Evolutionary conservation across 2,797 vertebrate genomes (phyloP).

Genomic region (Myioborus miniatus): DNA sequence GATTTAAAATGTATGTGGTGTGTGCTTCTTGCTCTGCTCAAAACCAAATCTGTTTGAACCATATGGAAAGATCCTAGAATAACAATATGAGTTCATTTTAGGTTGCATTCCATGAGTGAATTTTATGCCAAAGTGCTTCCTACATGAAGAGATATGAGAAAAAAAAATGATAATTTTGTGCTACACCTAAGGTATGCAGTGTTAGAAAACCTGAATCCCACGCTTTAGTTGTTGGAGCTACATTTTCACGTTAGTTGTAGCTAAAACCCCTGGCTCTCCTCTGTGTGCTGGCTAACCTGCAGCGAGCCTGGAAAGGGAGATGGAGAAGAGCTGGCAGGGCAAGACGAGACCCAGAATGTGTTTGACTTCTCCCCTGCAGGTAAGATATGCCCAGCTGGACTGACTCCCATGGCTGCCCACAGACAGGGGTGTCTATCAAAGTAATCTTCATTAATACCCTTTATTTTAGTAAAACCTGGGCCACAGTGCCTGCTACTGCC

Average conservation of each 20-base stretch:
- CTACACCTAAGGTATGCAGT: background rate
- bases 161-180: background rate
- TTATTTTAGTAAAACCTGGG: background rate
- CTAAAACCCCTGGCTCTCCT: background rate
- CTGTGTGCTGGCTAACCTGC: background rate
- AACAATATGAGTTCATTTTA: background rate
- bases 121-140: background rate
- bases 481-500: background rate
- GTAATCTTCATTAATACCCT: background rate
- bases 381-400: background rate
- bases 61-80: background rate
- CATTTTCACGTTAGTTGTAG: background rate
- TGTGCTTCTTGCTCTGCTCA: background rate
- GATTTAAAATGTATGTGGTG: background rate
- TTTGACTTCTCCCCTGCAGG: background rate
- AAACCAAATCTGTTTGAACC: background rate
- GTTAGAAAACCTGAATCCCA: background rate
- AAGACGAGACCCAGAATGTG: background rate
- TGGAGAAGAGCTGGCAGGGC: accelerated
- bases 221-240: background rate
- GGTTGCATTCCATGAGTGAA: background rate
- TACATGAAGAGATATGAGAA: background rate
- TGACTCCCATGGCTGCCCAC: background rate
- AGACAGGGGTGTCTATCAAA: background rate
- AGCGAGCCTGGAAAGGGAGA: accelerated